These are phyloP conservation scores for Pyrgus malvae DNA, from an alignment of 2,888 invertebrate genomes.

Conservation along the genomic window DNA sequence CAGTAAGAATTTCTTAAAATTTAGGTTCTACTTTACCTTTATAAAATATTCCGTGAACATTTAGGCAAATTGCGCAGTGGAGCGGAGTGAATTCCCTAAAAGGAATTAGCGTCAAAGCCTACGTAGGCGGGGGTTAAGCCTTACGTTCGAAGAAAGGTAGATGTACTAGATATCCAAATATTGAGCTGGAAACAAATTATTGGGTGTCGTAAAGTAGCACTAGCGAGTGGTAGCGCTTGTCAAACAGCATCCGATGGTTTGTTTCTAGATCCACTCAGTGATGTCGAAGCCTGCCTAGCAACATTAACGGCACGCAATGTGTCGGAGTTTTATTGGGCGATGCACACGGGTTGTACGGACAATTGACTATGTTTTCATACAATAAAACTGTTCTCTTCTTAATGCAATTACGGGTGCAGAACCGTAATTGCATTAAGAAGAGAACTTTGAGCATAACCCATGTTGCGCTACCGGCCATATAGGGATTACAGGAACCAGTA, in stretches of 20 bases:
- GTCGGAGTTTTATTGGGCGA: slow-evolving; percentile 17
- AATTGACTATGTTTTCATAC: slow-evolving; percentile 13
- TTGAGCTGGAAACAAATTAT: not conserved
- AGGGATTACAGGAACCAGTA: too few relatives aligned
- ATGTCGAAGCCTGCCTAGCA: slow-evolving; percentile 4
- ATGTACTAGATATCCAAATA: not conserved
- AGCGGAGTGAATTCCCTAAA: not conserved
- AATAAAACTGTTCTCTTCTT: slow-evolving; percentile 6
- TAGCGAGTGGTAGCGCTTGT: not conserved
- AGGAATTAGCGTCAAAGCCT: not conserved
- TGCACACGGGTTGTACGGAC: too few relatives aligned
- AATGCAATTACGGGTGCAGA: slow-evolving; percentile 11
- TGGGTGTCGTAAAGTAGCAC: not conserved
- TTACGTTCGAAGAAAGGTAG: not conserved
- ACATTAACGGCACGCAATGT: slow-evolving; percentile 8
- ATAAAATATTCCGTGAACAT: not conserved
- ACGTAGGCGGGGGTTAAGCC: not conserved
- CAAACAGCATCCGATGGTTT: not conserved
- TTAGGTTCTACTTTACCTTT: not conserved
- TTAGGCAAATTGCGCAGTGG: not conserved
- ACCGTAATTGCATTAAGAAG: too few relatives aligned
- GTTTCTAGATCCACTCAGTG: not conserved
- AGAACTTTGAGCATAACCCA: too few relatives aligned
- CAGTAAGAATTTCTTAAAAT: not conserved
- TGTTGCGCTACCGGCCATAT: too few relatives aligned